Percentiles rank a stretch among this genome's conserved stretches.
Evolutionary conservation across 2,113 vertebrate genomes (phyloP).

Genomic region (Campylorhamphus procurvoides): DNA sequence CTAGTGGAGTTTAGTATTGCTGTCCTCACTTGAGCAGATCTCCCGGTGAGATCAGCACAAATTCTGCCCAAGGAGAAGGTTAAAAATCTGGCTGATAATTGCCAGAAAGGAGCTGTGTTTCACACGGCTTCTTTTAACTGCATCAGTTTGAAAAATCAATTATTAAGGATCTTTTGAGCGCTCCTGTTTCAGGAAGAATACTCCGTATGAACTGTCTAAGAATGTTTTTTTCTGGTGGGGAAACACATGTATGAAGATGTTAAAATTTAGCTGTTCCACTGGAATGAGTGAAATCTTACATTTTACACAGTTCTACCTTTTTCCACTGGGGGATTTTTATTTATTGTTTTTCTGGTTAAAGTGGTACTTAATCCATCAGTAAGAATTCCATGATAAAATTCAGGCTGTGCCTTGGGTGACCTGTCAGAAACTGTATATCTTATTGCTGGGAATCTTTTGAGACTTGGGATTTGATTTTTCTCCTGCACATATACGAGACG

Average conservation of each 20-base stretch:
- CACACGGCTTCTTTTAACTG: neutral
- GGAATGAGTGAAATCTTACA: slow-evolving; percentile 13
- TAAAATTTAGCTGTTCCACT: neutral
- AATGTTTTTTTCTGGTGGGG: slow-evolving; percentile 4
- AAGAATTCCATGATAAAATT: slow-evolving; percentile 43
- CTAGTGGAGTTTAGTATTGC: neutral
- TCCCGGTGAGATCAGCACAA: slow-evolving; percentile 20
- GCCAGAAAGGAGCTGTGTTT: neutral
- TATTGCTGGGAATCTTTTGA: slow-evolving; percentile 35
- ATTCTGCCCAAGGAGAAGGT: slow-evolving; percentile 17
- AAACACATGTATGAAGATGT: slow-evolving; percentile 9
- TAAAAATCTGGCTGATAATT: neutral
- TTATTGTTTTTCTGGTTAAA: slow-evolving; percentile 44
- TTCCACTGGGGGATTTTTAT: slow-evolving; percentile 34
- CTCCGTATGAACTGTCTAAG: neutral
- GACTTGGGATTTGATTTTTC: slow-evolving; percentile 30
- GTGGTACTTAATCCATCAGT: slow-evolving; percentile 41
- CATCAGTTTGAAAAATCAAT: neutral
- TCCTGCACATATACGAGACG: neutral
- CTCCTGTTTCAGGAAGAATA: slow-evolving; percentile 10
- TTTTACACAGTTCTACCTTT: neutral
- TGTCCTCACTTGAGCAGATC: neutral
- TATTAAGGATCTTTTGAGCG: neutral
- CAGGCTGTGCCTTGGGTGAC: slow-evolving; percentile 23
- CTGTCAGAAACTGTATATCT: slow-evolving; percentile 37